A percentile compares a stretch with the other conserved stretches of the same genome.
phyloP scores from a whole-genome alignment of 2,888 invertebrate species.

The Zaprionus bogoriensis region DNA sequence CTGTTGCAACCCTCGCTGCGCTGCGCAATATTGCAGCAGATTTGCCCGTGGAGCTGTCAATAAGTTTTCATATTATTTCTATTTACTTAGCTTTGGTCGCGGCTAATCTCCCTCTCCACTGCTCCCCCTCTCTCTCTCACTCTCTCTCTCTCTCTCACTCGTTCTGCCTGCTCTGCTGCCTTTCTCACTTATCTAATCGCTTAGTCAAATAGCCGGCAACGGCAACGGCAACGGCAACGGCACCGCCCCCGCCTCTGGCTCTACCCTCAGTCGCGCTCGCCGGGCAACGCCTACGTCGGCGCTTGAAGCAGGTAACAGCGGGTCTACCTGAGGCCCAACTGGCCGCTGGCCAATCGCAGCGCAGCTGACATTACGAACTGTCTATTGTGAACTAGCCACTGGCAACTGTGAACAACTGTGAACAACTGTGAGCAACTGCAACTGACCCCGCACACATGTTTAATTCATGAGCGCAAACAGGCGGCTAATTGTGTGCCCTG shows the following conservation, averaged over 20 bases:
- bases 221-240: slow-evolving; percentile 26
- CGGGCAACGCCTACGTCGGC: slow-evolving; percentile 51
- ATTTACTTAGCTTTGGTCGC: slow-evolving; percentile 44
- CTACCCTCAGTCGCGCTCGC: slow-evolving; percentile 13
- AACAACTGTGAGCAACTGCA: slow-evolving; percentile 18
- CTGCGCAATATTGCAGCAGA: slow-evolving; percentile 63
- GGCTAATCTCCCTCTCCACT: slow-evolving; percentile 42
- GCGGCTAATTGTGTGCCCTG: slow-evolving; percentile 62
- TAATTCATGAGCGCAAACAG: slow-evolving; percentile 49
- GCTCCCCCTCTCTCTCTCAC: neutral
- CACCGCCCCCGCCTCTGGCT: slow-evolving; percentile 6
- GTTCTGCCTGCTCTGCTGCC: too few relatives aligned
- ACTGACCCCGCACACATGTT: slow-evolving; percentile 56
- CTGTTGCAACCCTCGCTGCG: slow-evolving; percentile 30
- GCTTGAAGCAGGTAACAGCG: slow-evolving; percentile 32
- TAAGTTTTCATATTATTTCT: slow-evolving; percentile 57
- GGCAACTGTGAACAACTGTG: slow-evolving; percentile 15
- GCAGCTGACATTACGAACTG: slow-evolving; percentile 12
- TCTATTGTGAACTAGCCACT: slow-evolving; percentile 9
- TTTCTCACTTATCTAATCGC: slow-evolving; percentile 62
- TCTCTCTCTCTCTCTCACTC: neutral
- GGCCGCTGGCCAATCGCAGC: slow-evolving; percentile 45
- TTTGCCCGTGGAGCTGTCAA: slow-evolving; percentile 62
- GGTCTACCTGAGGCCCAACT: slow-evolving; percentile 33
- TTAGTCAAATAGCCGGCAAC: slow-evolving; percentile 60